phyloP scores from a whole-genome alignment of 2,888 invertebrate species.

The Agrypnus murinus region DNA sequence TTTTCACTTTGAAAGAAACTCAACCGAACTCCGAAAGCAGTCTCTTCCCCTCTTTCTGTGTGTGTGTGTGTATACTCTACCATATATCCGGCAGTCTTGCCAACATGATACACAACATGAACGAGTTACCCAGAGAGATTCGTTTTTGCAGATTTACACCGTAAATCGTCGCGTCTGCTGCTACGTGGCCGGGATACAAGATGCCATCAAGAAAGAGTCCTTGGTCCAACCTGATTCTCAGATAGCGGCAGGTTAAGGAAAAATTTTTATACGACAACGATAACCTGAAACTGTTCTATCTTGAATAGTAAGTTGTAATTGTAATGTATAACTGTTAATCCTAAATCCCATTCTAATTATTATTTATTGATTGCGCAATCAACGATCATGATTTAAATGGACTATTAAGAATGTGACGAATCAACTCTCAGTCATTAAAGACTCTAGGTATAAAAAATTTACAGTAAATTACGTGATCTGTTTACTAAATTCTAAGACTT shows the following conservation, averaged over 20 bases:
- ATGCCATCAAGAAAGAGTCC: constrained; percentile 26
- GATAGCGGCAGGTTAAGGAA: constrained; percentile 18
- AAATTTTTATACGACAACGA: constrained; percentile 42
- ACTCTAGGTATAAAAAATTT: too few relatives aligned
- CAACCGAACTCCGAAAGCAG: not conserved
- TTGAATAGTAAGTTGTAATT: too few relatives aligned
- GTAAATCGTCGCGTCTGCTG: constrained; percentile 43
- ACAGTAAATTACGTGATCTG: too few relatives aligned
- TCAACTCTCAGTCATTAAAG: too few relatives aligned
- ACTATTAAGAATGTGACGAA: too few relatives aligned
- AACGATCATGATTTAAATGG: too few relatives aligned
- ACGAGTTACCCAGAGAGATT: constrained; percentile 36
- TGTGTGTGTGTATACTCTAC: too few relatives aligned
- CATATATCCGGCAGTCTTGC: constrained; percentile 1
- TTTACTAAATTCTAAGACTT: too few relatives aligned
- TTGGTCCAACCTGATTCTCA: constrained; percentile 37
- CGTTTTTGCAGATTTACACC: constrained; percentile 43
- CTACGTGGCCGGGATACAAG: constrained; percentile 41
- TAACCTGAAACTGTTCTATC: constrained; percentile 27
- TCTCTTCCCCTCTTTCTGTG: too few relatives aligned
- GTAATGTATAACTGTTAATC: too few relatives aligned
- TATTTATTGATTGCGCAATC: too few relatives aligned
- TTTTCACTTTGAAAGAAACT: not conserved
- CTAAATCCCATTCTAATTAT: too few relatives aligned
- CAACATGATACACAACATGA: constrained; percentile 29